Evolutionary conservation across 2,113 vertebrate species (phyloP), one percentile per base, ranked within the genome.

Genomic region (Bubalus kerabau): DNA sequence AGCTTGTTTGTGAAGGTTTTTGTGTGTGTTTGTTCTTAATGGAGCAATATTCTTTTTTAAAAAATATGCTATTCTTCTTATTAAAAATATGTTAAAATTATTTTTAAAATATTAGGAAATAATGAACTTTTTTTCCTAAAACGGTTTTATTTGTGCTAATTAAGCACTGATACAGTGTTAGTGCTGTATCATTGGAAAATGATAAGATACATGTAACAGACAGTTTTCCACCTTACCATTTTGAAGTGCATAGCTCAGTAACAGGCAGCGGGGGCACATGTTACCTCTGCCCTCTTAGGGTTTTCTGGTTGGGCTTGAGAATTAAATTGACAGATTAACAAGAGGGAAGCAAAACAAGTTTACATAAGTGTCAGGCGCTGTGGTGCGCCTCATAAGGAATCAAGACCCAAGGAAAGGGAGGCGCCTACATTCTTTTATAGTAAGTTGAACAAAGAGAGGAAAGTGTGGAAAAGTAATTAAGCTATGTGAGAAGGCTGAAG

Each of bases 331-430:
- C 43, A 59, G 60, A 26, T 40, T 28, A 21, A 26, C 40, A 71
- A 76, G 21, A 52, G 13, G 19, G 50, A 84, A 76, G 46, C 5
- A 2, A 9, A 43, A n/a, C 62, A 30, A 5, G 74, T 15, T 10
- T 15, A 57, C 6, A 0, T 43, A 3, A 26, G 74, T 59, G 21
- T 40, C 26, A 3, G 1, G 3, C 1, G 26, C 32, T 21, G 7
- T 43, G 40, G 74, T 11, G 8, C 24, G 5, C 71, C 50, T 50
- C 50, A 2, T 40, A 32, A 67, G 59, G 32, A 81, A 12, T 15
- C 19, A 26, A 50, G 71, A 52, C 59, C 50, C 7, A 14, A 11
- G 1, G 2, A 16, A 48, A 56, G 8, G 71, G 48, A 21, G 71
- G 56, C 1, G 43, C 16, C 24, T 48, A 23, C 24, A 1, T n/a